Evolutionary conservation across 2,888 invertebrate species (phyloP).

Genomic region (Pherbina coryleti): DNA sequence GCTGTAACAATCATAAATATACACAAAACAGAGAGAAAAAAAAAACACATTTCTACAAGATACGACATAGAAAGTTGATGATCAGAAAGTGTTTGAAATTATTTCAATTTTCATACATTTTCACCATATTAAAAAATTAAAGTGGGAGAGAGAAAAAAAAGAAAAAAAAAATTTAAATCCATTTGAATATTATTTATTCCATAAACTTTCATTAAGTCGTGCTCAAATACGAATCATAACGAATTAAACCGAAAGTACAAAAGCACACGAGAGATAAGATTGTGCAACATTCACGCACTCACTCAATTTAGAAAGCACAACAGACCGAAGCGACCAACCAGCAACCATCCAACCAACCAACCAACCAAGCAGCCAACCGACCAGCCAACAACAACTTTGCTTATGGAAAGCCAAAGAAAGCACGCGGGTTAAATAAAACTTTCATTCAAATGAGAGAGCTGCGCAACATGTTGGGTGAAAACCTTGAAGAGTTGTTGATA

Average conservation of each 20-base stretch:
- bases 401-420: no score
- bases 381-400: neutral
- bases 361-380: neutral
- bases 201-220: slow-evolving; percentile 32
- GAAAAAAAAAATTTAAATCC: slow-evolving; percentile 6
- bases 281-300: slow-evolving; percentile 37
- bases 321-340: neutral
- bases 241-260: neutral
- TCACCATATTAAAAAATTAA: slow-evolving; percentile 26
- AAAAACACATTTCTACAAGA: no score
- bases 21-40: no score
- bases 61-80: neutral
- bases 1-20: no score
- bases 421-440: no score
- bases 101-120: slow-evolving; percentile 33
- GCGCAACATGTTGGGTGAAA: no score
- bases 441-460: no score
- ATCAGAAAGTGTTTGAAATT: slow-evolving; percentile 18
- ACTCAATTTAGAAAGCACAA: slow-evolving; percentile 31
- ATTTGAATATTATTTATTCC: neutral
- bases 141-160: slow-evolving; percentile 13
- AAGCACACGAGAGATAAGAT: slow-evolving; percentile 19
- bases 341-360: neutral
- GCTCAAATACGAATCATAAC: slow-evolving; percentile 15
- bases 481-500: neutral